Conservation (phyloP, 2,797 vertebrate species). For the Gambelia wislizenii region DNA sequence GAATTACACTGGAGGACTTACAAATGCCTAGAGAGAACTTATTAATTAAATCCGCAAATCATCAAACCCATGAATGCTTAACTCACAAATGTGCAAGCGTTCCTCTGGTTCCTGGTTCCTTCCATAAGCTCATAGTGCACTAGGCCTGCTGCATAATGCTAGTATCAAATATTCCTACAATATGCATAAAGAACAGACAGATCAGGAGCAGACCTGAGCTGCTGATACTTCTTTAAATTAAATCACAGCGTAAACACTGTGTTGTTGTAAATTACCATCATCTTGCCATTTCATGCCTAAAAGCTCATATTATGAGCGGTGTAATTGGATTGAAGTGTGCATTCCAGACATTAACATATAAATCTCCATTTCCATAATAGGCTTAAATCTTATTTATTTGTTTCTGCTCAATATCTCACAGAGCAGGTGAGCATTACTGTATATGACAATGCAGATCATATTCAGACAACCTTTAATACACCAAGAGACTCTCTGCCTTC, state of each 20-base stretch:
- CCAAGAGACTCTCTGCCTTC: too few species aligned
- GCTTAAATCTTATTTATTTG: neutral
- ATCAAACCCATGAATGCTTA: too few species aligned
- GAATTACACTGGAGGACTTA: too few species aligned
- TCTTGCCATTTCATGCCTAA: neutral
- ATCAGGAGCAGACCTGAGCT: neutral
- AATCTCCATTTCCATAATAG: neutral
- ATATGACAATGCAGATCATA: neutral
- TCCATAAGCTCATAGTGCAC: too few species aligned
- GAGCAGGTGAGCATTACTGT: neutral
- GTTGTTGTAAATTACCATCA: neutral
- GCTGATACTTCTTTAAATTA: neutral
- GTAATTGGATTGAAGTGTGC: neutral
- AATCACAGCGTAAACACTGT: neutral
- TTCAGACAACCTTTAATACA: neutral
- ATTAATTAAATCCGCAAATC: too few species aligned
- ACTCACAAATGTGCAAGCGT: too few species aligned
- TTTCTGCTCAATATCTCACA: neutral
- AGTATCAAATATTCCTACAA: too few species aligned
- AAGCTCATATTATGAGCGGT: neutral
- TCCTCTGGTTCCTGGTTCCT: too few species aligned
- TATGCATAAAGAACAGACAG: neutral
- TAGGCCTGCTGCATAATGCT: too few species aligned
- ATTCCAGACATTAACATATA: constrained; percentile 2
- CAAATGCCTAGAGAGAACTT: too few species aligned